phyloP scores from a whole-genome alignment of 1,140 invertebrate genomes.

The Coelopa frigida region DNA sequence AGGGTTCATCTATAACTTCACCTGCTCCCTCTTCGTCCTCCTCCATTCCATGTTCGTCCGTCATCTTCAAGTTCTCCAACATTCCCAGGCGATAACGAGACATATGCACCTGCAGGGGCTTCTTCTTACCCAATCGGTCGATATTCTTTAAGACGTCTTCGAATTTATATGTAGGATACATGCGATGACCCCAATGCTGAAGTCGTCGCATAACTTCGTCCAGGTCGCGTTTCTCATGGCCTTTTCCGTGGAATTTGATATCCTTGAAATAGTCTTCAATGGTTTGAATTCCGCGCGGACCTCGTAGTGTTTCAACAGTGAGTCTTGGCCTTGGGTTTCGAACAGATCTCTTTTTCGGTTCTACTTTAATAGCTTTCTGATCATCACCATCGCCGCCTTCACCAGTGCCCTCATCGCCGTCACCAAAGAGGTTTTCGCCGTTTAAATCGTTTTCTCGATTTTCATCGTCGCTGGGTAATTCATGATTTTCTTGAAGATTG shows the following conservation, averaged over 20 bases:
- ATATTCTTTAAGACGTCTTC: slow-evolving; percentile 75
- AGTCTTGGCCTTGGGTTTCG: slow-evolving; percentile 65
- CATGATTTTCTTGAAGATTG: slow-evolving; percentile 24
- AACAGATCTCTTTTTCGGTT: slow-evolving; percentile 50
- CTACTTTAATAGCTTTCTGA: slow-evolving; percentile 28
- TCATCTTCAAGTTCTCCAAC: slow-evolving; percentile 34
- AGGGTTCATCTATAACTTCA: slow-evolving; percentile 24
- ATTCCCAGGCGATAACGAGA: slow-evolving; percentile 58
- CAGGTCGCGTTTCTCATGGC: slow-evolving; percentile 76
- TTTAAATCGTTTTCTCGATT: slow-evolving; percentile 5
- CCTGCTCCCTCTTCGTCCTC: slow-evolving; percentile 36
- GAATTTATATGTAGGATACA: slow-evolving; percentile 83
- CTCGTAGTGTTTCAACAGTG: slow-evolving; percentile 62
- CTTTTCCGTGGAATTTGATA: slow-evolving; percentile 76
- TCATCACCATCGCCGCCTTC: slow-evolving; percentile 11
- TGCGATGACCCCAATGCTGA: slow-evolving; percentile 86
- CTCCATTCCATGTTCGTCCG: slow-evolving; percentile 22
- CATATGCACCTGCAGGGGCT: slow-evolving; percentile 54
- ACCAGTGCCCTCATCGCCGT: slow-evolving; percentile 22
- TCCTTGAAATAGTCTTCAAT: slow-evolving; percentile 73
- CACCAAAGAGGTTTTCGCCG: slow-evolving; percentile 29
- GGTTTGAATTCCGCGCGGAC: slow-evolving; percentile 68
- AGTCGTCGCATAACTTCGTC: slow-evolving; percentile 70
- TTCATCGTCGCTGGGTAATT: slow-evolving; percentile 31
- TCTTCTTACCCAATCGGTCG: slow-evolving; percentile 72